A percentile compares a stretch with the other conserved stretches of the same genome.
These are phyloP conservation scores for Hiodon tergisus DNA, from an alignment of 2,113 vertebrate species.

Conservation along the genomic window DNA sequence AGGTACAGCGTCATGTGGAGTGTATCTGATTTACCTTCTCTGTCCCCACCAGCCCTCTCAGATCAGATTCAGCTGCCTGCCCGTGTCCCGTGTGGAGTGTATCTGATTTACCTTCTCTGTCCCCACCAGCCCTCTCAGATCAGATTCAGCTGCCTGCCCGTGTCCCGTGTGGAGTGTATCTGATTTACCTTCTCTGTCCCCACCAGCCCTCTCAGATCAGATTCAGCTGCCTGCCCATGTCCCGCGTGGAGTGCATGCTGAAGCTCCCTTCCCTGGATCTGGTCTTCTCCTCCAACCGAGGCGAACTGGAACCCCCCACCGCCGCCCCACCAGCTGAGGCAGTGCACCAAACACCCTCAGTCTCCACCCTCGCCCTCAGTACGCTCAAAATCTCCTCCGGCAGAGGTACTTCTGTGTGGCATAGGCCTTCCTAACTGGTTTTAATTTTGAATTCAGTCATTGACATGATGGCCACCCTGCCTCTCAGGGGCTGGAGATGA, in stretches of 20 bases:
- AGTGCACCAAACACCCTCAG: conserved; percentile 54
- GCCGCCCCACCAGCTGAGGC: conserved; percentile 61
- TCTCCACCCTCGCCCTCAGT: conserved; percentile 59
- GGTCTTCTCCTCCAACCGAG: conserved; percentile 95
- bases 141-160: neutral
- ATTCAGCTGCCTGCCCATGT: conserved; percentile 94
- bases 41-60: neutral
- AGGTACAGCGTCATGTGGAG: conserved; percentile 62
- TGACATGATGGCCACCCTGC: no score
- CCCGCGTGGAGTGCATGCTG: conserved; percentile 95
- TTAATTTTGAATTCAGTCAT: no score
- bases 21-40: no score
- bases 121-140: neutral
- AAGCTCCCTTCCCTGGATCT: conserved; percentile 93
- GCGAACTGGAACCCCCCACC: conserved; percentile 78
- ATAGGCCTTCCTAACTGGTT: neutral
- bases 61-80: neutral
- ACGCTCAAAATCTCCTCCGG: conserved; percentile 63
- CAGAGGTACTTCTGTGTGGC: conserved; percentile 67
- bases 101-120: no score
- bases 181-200: conserved; percentile 22
- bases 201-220: conserved; percentile 93
- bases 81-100: neutral
- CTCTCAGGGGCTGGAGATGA: no score
- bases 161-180: neutral